These are phyloP conservation scores for Pectinophora gossypiella DNA, from an alignment of 1,140 invertebrate species.

Conservation along the genomic window DNA sequence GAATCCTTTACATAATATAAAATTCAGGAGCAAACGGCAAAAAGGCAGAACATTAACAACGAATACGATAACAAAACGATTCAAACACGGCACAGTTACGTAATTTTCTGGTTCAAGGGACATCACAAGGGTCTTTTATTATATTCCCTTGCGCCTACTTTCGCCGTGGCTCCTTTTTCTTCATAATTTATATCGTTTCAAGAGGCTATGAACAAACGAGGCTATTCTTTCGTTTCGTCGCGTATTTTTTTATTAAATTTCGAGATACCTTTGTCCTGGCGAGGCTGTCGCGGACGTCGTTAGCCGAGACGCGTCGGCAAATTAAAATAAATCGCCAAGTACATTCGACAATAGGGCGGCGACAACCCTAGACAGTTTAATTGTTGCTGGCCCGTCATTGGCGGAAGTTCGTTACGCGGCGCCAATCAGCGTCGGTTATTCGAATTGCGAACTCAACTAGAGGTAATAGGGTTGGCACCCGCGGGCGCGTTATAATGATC, in stretches of 20 bases:
- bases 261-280: conserved; percentile 19
- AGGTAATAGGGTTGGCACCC: conserved; percentile 25
- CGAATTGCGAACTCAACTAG: conserved; percentile 26
- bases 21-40: conserved; percentile 2
- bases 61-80: conserved; percentile 12
- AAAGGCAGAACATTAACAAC: neutral
- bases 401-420: conserved; percentile 35
- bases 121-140: conserved; percentile 24
- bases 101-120: conserved; percentile 26
- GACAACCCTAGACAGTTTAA: conserved; percentile 31
- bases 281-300: conserved; percentile 28
- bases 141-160: conserved; percentile 13
- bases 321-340: conserved; percentile 21
- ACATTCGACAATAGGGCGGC: conserved; percentile 19
- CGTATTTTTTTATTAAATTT: conserved; percentile 26
- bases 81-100: conserved; percentile 24
- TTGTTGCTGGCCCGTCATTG: conserved; percentile 29
- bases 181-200: conserved; percentile 31
- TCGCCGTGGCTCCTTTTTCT: conserved; percentile 11
- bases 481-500: conserved; percentile 37
- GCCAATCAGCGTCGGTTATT: conserved; percentile 31
- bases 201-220: conserved; percentile 28
- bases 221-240: conserved; percentile 25
- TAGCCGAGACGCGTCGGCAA: conserved; percentile 17
- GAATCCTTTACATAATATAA: no score